phyloP scores from a whole-genome alignment of 2,888 invertebrate genomes.

The Drosophila anomalata region DNA sequence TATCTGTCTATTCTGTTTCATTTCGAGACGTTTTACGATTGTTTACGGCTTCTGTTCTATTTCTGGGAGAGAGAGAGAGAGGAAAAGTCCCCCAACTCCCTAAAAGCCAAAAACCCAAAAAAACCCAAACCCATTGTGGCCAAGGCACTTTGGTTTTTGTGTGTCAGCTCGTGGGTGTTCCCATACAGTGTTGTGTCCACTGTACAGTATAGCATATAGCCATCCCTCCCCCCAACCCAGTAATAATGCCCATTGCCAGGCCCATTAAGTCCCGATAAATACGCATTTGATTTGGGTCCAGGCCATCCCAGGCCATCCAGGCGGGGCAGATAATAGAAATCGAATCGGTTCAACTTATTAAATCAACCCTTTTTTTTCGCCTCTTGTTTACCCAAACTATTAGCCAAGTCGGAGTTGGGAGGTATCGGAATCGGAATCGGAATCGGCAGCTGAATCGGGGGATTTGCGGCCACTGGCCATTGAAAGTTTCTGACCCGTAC shows the following conservation, averaged over 20 bases:
- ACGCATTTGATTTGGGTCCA: slow-evolving; percentile 66
- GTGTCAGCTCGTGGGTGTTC: slow-evolving; percentile 40
- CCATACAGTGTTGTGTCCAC: slow-evolving; percentile 3
- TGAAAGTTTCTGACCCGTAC: slow-evolving; percentile 35
- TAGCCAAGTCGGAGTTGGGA: slow-evolving; percentile 39
- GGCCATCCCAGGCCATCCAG: background rate
- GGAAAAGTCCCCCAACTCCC: background rate
- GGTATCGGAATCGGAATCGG: background rate
- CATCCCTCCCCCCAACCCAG: background rate
- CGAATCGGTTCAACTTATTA: slow-evolving; percentile 65
- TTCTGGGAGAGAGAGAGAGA: background rate
- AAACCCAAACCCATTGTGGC: slow-evolving; percentile 66
- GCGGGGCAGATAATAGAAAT: slow-evolving; percentile 65
- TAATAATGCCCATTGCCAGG: slow-evolving; percentile 38
- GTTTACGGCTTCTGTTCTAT: slow-evolving; percentile 40
- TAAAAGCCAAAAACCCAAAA: slow-evolving; percentile 19
- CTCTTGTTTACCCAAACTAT: slow-evolving; percentile 74
- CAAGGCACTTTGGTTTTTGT: slow-evolving; percentile 65
- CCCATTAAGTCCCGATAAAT: slow-evolving; percentile 71
- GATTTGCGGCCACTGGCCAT: slow-evolving; percentile 54
- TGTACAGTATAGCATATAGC: background rate
- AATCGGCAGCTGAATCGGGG: slow-evolving; percentile 17
- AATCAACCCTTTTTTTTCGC: slow-evolving; percentile 61
- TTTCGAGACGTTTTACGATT: slow-evolving; percentile 68
- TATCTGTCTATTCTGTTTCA: slow-evolving; percentile 51